Conservation (phyloP, 2,797 vertebrate genomes). For the Antrozous pallidus region DNA sequence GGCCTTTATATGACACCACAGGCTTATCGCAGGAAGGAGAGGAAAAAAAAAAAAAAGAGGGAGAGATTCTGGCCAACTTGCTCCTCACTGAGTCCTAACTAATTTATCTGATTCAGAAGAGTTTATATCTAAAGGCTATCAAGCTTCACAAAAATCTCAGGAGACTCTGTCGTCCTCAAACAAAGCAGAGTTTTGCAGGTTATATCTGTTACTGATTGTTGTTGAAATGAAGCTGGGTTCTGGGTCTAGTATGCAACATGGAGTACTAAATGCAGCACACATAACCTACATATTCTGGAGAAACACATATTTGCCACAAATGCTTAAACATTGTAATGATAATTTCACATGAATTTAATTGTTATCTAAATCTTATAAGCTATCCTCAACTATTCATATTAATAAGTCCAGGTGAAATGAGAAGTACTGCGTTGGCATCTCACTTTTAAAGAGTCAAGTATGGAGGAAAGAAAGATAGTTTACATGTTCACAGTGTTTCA, state of each 20-base stretch:
- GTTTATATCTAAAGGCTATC: background rate
- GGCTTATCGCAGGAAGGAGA: background rate
- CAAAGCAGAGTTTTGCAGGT: background rate
- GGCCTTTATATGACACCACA: slow-evolving; percentile 26
- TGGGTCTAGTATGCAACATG: background rate
- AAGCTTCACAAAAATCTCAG: background rate
- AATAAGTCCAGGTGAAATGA: background rate
- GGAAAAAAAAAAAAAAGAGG: background rate
- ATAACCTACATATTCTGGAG: background rate
- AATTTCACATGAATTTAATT: background rate
- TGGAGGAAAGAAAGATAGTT: background rate
- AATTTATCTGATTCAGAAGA: slow-evolving; percentile 29
- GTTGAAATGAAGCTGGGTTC: background rate
- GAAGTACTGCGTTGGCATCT: background rate
- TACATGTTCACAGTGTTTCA: background rate
- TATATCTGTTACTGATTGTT: slow-evolving; percentile 10
- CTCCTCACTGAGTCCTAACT: background rate
- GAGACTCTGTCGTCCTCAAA: background rate
- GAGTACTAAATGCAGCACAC: background rate
- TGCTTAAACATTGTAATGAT: slow-evolving; percentile 6
- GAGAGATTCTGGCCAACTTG: background rate
- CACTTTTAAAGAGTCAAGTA: background rate
- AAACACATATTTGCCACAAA: background rate
- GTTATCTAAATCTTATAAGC: background rate
- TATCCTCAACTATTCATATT: background rate